Evolutionary conservation across 2,113 vertebrate genomes (phyloP).

Genomic region (Macaca fascicularis): T2T-MFA8v1.1 NC_088391.1:89423501-89424000

Average conservation of each 20-base stretch:
- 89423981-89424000: accelerated
- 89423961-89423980: neutral
- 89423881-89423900: neutral
- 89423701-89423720: neutral
- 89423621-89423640: neutral
- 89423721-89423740: neutral
- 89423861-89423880: accelerated
- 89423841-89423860: neutral
- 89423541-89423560: neutral
- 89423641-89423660: neutral
- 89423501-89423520: neutral
- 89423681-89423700: neutral
- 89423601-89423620: no score
- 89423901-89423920: neutral
- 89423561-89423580: neutral
- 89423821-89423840: neutral
- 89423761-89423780: neutral
- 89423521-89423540: neutral
- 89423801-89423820: accelerated
- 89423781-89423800: neutral
- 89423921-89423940: neutral
- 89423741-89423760: accelerated
- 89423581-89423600: no score
- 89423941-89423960: neutral
- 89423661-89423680: neutral